Percentiles rank a stretch among this genome's conserved stretches.
Conservation (phyloP, 2,113 vertebrate genomes). For the Gopherus flavomarginatus region DNA sequence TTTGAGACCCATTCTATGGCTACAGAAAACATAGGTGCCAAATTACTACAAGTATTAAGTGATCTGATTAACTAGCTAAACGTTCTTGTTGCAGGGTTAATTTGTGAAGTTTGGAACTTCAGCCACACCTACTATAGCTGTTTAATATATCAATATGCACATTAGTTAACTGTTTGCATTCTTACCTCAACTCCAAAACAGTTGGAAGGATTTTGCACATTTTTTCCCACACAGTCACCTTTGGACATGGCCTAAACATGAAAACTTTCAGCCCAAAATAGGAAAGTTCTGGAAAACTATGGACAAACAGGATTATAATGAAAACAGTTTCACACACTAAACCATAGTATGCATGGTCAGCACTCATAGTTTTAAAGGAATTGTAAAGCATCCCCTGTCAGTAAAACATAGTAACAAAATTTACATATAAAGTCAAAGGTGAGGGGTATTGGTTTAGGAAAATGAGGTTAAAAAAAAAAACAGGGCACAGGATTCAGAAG, state of each 20-base stretch:
- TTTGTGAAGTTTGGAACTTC: not conserved
- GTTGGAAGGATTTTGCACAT: slow-evolving; percentile 46
- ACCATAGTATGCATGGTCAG: too few species aligned
- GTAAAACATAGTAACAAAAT: too few species aligned
- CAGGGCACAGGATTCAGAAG: too few species aligned
- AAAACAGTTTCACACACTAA: not conserved
- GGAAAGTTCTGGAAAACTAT: not conserved
- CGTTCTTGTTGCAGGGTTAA: not conserved
- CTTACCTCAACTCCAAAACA: slow-evolving; percentile 32
- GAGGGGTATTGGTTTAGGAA: too few species aligned
- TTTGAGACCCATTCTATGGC: not conserved
- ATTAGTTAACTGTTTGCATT: slow-evolving; percentile 4
- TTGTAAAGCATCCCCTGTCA: too few species aligned
- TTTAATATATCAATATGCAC: not conserved
- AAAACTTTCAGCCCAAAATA: not conserved
- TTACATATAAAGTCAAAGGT: too few species aligned
- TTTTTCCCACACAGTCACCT: slow-evolving; percentile 27
- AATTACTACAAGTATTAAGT: not conserved
- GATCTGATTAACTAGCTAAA: not conserved
- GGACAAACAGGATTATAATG: not conserved
- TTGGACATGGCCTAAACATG: not conserved
- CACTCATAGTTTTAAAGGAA: too few species aligned
- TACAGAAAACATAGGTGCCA: not conserved
- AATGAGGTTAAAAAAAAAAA: too few species aligned
- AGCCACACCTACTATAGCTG: not conserved